These are phyloP conservation scores for Mycetomoellerius zeteki DNA, from an alignment of 1,140 invertebrate genomes.

Conservation along the genomic window DNA sequence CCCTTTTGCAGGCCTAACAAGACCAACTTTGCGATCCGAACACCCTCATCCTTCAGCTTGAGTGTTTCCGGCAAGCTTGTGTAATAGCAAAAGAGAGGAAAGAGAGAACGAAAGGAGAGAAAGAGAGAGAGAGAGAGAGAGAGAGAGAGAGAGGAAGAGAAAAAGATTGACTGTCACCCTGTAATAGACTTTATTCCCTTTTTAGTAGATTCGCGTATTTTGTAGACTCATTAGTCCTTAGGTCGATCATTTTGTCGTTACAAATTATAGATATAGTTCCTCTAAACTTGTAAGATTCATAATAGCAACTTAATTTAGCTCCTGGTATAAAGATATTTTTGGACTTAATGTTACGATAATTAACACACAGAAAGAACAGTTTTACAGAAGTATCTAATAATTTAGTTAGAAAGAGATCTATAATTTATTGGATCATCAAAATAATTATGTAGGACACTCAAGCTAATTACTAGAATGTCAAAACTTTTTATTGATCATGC, in stretches of 20 bases:
- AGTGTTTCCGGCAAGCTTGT: slow-evolving; percentile 69
- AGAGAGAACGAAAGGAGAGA: slow-evolving; percentile 45
- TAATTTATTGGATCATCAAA: too few relatives aligned
- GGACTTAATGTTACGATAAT: not conserved
- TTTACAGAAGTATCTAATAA: too few relatives aligned
- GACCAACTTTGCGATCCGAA: slow-evolving; percentile 82
- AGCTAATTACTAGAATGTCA: too few relatives aligned
- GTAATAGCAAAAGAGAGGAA: slow-evolving; percentile 16
- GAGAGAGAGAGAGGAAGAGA: not conserved
- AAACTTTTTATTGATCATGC: too few relatives aligned
- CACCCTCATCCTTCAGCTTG: slow-evolving; percentile 70
- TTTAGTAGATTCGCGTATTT: slow-evolving; percentile 47
- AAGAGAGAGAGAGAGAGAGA: slow-evolving; percentile 9
- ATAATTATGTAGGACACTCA: too few relatives aligned
- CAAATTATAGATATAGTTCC: not conserved
- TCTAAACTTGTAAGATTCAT: not conserved
- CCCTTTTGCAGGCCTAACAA: slow-evolving; percentile 84
- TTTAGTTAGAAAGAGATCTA: too few relatives aligned
- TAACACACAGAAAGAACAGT: not conserved
- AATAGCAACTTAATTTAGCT: slow-evolving; percentile 1
- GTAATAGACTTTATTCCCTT: slow-evolving; percentile 41
- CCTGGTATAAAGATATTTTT: not conserved
- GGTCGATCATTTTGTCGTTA: not conserved
- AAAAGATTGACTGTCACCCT: not conserved
- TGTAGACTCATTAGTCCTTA: slow-evolving; percentile 43